Evolutionary conservation across 2,888 invertebrate species (phyloP), one percentile per base, ranked within the genome.

Genomic region (Uloborus plumipes): DNA sequence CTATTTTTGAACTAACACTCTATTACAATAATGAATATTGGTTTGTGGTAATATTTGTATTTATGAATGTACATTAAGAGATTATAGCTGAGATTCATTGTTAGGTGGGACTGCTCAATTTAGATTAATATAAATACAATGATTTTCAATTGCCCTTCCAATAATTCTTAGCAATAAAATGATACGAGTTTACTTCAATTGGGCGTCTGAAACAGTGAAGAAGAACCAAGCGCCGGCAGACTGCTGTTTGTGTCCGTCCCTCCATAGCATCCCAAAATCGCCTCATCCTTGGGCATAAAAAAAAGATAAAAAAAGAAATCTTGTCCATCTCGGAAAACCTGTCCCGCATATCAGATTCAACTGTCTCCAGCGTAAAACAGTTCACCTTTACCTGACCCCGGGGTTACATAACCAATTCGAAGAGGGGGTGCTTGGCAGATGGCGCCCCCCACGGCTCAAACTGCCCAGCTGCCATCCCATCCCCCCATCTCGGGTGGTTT

Each of bases 381-480:
- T 69, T 81, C 80, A 81, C 80, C 80, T 81, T 81, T 74, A 81
- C 74, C 73, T 81, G 80, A 81, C 80, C 80, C 80, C 65, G 47
- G 80, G 70, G 74, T 74, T 81, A 75, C 80, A 67, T 81, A 81
- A 81, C 80, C 70, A 67, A n/a, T 72, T 55, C 64, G 22, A 31
- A 59, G 66, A 64, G 62, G 65, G 74, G 64, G 59, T n/a, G 49
- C 16, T 50, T 49, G 26, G 20, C 51, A 69, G 67, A 69, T 69
- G 55, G 67, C 22, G 15, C 65, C 74, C 80, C 75, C 74, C 74
- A 74, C 80, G 75, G 80, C 74, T 81, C 39, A 39, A 71, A 81
- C 80, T 81, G 80, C 74, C 80, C 80, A 81, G 80, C 74, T 81
- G 80, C 74, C 50, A 58, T 51, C 26, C 22, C 58, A 39, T 78